phyloP scores from a whole-genome alignment of 1,140 invertebrate genomes.

The Neodiprion fabricii region DNA sequence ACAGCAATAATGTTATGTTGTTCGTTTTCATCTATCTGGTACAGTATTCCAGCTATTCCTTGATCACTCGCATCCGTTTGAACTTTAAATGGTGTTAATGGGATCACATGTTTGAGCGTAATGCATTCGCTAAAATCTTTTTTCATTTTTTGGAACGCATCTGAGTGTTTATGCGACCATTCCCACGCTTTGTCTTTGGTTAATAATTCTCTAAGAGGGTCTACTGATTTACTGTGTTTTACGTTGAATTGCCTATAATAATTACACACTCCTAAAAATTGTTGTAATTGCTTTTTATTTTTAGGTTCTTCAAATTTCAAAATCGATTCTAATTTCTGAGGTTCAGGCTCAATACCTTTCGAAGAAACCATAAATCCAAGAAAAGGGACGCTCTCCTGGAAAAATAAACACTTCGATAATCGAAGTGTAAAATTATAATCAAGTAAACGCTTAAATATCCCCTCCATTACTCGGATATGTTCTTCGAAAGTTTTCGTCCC shows the following conservation, averaged over 20 bases:
- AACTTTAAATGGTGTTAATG: background rate
- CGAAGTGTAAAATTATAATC: conserved; percentile 17
- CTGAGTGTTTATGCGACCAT: conserved; percentile 15
- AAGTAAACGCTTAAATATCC: background rate
- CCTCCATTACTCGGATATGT: background rate
- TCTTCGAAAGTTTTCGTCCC: conserved; percentile 3
- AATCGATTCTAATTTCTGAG: conserved; percentile 41
- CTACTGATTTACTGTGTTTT: conserved; percentile 13
- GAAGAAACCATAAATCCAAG: conserved; percentile 37
- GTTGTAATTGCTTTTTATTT: conserved; percentile 27
- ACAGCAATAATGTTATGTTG: background rate
- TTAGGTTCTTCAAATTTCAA: conserved; percentile 38
- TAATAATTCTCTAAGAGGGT: conserved; percentile 21
- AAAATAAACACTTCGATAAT: conserved; percentile 21
- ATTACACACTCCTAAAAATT: conserved; percentile 18
- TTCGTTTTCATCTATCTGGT: background rate
- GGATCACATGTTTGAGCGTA: conserved; percentile 1
- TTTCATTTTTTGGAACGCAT: conserved; percentile 22
- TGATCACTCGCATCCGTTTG: conserved; percentile 1
- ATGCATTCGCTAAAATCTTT: conserved; percentile 19
- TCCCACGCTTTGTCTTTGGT: conserved; percentile 19
- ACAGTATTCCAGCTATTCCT: background rate
- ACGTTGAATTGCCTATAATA: conserved; percentile 23
- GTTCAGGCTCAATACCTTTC: conserved; percentile 40
- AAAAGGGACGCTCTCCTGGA: conserved; percentile 32